Conservation (phyloP, 2,113 vertebrate genomes). For the Prinia subflava region DNA sequence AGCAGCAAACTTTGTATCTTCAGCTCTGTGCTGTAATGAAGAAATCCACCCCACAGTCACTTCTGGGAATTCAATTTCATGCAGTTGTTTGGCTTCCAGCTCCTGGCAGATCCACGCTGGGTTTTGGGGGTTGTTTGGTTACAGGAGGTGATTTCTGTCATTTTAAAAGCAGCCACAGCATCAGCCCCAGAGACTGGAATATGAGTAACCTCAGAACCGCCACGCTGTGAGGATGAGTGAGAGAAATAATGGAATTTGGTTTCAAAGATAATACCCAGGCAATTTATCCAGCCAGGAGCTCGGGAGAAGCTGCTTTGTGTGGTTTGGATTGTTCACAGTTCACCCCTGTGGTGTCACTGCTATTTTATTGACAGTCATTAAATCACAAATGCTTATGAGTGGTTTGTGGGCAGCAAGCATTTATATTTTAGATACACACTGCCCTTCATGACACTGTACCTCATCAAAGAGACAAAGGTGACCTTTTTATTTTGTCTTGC, state of each 20-base stretch:
- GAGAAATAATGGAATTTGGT: background rate
- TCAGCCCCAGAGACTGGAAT: background rate
- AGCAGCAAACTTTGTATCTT: background rate
- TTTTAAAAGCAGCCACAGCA: background rate
- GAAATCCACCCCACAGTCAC: background rate
- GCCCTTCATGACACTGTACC: background rate
- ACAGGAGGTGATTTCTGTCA: background rate
- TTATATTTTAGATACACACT: background rate
- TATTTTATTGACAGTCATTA: background rate
- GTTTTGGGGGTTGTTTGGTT: background rate
- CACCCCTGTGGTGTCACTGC: background rate
- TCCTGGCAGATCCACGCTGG: background rate
- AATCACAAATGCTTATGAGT: background rate
- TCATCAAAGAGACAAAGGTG: background rate
- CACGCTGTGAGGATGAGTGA: background rate
- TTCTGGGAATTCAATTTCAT: slow-evolving; percentile 28
- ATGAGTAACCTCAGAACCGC: background rate
- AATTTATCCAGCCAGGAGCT: background rate
- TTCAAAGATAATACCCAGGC: background rate
- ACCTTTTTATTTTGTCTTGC: background rate
- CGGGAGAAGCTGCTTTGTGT: background rate
- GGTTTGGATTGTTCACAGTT: background rate
- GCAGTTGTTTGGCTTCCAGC: slow-evolving; percentile 10
- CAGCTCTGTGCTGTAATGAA: background rate
- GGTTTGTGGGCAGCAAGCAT: background rate